phyloP scores from a whole-genome alignment of 1,140 invertebrate species.

The Maniola jurtina region DNA sequence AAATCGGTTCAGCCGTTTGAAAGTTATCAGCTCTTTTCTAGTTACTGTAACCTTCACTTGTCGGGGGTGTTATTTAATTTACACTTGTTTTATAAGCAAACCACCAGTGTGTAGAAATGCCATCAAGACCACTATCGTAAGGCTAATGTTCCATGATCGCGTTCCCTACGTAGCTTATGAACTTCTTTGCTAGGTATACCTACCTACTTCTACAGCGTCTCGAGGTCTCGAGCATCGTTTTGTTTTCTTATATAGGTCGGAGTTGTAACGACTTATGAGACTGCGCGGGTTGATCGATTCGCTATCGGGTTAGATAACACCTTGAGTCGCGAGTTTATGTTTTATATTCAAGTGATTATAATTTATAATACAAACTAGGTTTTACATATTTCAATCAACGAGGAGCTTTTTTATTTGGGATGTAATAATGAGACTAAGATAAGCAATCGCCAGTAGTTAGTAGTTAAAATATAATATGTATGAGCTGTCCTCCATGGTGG shows the following conservation, averaged over 20 bases:
- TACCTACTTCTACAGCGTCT: slow-evolving; percentile 14
- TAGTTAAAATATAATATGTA: too few relatives aligned
- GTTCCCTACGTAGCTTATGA: slow-evolving; percentile 51
- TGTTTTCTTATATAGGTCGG: slow-evolving; percentile 38
- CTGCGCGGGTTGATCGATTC: slow-evolving; percentile 39
- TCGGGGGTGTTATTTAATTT: too few relatives aligned
- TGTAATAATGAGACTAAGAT: too few relatives aligned
- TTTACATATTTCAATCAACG: too few relatives aligned
- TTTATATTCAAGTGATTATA: too few relatives aligned
- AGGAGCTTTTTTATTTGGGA: too few relatives aligned
- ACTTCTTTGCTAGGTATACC: slow-evolving; percentile 43
- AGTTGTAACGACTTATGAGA: slow-evolving; percentile 36
- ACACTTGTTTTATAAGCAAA: neutral
- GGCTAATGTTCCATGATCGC: slow-evolving; percentile 64
- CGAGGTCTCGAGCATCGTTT: slow-evolving; percentile 16
- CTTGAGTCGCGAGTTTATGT: neutral
- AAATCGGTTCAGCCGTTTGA: too few relatives aligned
- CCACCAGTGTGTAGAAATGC: slow-evolving; percentile 40
- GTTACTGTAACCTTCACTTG: too few relatives aligned
- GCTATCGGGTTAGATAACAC: slow-evolving; percentile 29
- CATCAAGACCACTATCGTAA: slow-evolving; percentile 59
- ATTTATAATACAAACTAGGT: too few relatives aligned
- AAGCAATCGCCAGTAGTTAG: too few relatives aligned
- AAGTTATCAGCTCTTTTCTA: too few relatives aligned
- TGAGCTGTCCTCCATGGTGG: too few relatives aligned